Conservation (phyloP, 2,113 vertebrate genomes). For the Sarotherodon lohbergeri region DNA sequence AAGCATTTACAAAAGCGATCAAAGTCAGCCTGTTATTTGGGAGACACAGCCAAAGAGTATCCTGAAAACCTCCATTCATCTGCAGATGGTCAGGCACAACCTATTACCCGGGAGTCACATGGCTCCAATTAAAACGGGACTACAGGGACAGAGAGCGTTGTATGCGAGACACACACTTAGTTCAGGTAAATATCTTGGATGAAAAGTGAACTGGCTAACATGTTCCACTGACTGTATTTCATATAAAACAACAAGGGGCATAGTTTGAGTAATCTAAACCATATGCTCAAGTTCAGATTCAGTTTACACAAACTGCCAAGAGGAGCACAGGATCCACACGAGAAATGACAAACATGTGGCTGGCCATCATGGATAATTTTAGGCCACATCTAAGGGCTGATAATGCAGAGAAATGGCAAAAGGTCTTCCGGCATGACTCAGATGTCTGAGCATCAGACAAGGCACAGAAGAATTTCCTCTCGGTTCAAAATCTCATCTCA, state of each 20-base stretch:
- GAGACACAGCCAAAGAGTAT: constrained; percentile 13
- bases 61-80: constrained; percentile 42
- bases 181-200: constrained; percentile 41
- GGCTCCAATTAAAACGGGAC: constrained; percentile 42
- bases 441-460: background rate
- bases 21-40: constrained; percentile 1
- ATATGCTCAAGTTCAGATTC: constrained; percentile 18
- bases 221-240: constrained; percentile 23
- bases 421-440: background rate
- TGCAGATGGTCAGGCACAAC: constrained; percentile 45
- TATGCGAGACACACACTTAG: constrained; percentile 37
- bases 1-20: background rate
- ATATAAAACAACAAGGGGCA: constrained; percentile 28
- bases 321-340: constrained; percentile 34
- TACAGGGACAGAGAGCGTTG: constrained; percentile 24
- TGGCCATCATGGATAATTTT: constrained; percentile 18
- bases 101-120: constrained; percentile 55
- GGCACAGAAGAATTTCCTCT: constrained; percentile 16
- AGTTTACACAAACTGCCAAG: constrained; percentile 14
- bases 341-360: constrained; percentile 32
- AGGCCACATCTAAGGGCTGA: constrained; percentile 15
- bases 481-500: constrained; percentile 50
- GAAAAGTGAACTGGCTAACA: constrained; percentile 1
- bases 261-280: constrained; percentile 33
- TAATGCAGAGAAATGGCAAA: background rate